Evolutionary conservation across 2,888 invertebrate genomes (phyloP), one percentile per base, ranked within the genome.

Genomic region (Mechanitis messenoides): DNA sequence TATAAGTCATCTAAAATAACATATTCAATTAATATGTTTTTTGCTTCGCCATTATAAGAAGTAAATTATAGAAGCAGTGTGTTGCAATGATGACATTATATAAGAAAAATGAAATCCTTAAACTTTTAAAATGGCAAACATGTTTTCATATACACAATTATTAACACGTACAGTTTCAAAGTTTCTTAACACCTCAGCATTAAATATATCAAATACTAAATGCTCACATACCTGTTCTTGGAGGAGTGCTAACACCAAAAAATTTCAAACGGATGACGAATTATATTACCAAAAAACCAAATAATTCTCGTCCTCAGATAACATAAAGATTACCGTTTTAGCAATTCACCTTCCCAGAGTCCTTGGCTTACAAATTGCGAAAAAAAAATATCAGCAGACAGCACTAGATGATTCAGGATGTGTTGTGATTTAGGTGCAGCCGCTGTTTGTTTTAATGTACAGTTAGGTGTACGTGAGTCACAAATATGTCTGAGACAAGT

Each of bases 301-400:
- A 81, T 76, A 73, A 77, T 74, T 74, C 78, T 75, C 77, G 75
- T 74, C 74, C 69, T 73, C 72, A 83, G 85, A 86, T 87, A 85
- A 82, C 80, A 87, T 88, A 85, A 88, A 89, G 89, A 89, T 89
- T 84, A 79, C 85, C 81, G 81, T 84, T 86, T 87, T 85, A 84
- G 87, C 77, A 75, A 76, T 72, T 76, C 83, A 84, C 89, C 88
- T 89, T 86, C 85, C 79, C 72, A 76, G 76, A 78, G 81, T 84
- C 86, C 88, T 86, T 85, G 87, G 79, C 83, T 83, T 77, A 83
- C 78, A 81, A 81, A 72, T 86, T 85, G 79, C 80, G 77, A 85
- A 83, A 86, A 67, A 77, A 74, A 75, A 77, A 73, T 76, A 77
- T 80, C 72, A 75, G 74, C 74, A 74, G 6, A 50, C 47, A 11